Base-by-base conservation (phyloP, 2,113 vertebrate genomes). In the Falco punctatus region DNA sequence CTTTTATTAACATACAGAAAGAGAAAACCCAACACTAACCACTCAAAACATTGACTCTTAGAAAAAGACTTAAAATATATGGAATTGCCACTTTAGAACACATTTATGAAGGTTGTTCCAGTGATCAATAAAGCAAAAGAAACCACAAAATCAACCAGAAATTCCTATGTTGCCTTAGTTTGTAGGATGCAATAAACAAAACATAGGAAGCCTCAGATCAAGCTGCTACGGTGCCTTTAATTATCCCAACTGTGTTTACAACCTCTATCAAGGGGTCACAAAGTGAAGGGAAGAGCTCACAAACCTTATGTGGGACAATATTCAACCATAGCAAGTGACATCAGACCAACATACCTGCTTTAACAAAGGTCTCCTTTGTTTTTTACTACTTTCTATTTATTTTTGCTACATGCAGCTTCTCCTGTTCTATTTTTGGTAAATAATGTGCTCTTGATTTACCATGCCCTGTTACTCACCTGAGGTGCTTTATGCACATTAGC, bases 361-460 rank as follows among this genome's bases (percentile, higher is more conserved):
- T 86, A 79, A 92, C 67, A 92, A 90, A 95, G 70, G 78, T 46
- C 14, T 58, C 67, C 70, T 80, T 88, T 82, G 6, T 1, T 86
- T 95, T 95, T 94, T 23, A 83, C 46, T 80, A 44, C 42, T 74
- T 92, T 85, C 83, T 94, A 42, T 70, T 94, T 93, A 74, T 74
- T 95, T 97, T 89, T 94, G 33, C 66, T 67, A 81, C 8, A 72
- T 15, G 40, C 74, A 93, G 73, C 61, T 91, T 86, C 67, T 88
- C 61, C 40, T 40, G 57, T 70, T 88, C 22, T 11, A 21, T 86
- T 73, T 92, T 75, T 95, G 20, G 58, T 84, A 96, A 95, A 81
- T 71, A 84, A 67, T 2, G 20, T 71, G 54, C 91, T 95, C 62
- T 46, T 64, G 33, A 84, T 62, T 90, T 84, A 83, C 67, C 44